These are phyloP conservation scores for Micropterix aruncella DNA, from an alignment of 2,888 invertebrate species.

Conservation along the genomic window DNA sequence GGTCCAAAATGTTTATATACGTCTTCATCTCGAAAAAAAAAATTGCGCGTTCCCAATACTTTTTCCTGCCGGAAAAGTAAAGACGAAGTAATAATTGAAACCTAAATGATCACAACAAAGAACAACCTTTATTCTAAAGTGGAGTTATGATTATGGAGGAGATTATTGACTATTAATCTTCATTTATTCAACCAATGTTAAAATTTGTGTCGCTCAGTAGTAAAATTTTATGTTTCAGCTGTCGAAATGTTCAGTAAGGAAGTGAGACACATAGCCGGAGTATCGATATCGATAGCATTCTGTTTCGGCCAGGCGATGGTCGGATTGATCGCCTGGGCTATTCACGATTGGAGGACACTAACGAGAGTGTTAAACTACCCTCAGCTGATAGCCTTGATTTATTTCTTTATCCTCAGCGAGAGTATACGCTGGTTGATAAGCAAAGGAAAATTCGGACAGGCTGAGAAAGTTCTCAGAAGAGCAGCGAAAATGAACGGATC, in stretches of 20 bases:
- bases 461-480: slow-evolving; percentile 26
- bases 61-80: no score
- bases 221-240: neutral
- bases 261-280: neutral
- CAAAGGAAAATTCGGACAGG: slow-evolving; percentile 30
- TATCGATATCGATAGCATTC: neutral
- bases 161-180: no score
- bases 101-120: no score
- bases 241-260: neutral
- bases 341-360: neutral
- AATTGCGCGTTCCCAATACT: no score
- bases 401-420: slow-evolving; percentile 34
- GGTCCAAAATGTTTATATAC: no score
- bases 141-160: no score
- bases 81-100: no score
- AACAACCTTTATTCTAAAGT: no score
- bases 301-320: neutral
- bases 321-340: neutral
- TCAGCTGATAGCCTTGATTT: slow-evolving; percentile 31
- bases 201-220: neutral
- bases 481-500: slow-evolving; percentile 29
- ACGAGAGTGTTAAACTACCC: slow-evolving; percentile 16
- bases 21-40: no score
- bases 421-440: slow-evolving; percentile 41
- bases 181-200: no score